phyloP scores from a whole-genome alignment of 2,113 vertebrate species.

The Amia ocellicauda region DNA sequence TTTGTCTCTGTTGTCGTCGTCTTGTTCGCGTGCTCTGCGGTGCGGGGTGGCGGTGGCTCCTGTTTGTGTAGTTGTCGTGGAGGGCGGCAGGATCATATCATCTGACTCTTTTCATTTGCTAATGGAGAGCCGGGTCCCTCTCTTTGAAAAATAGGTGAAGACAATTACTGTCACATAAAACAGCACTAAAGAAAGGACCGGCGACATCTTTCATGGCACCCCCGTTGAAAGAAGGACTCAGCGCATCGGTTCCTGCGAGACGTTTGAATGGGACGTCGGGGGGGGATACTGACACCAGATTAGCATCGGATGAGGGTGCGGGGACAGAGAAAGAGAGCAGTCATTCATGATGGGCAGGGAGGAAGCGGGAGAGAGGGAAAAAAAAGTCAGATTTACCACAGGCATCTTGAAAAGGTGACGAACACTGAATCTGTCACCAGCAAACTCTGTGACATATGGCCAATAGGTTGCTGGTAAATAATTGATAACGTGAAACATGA shows the following conservation, averaged over 20 bases:
- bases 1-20: background rate
- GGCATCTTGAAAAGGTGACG: constrained; percentile 67
- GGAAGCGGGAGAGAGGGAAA: background rate
- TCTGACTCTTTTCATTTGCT: constrained; percentile 22
- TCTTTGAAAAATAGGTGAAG: constrained; percentile 20
- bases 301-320: constrained; percentile 33
- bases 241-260: constrained; percentile 38
- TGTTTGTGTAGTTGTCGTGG: constrained; percentile 1
- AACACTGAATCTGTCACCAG: constrained; percentile 64
- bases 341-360: constrained; percentile 36
- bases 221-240: constrained; percentile 32
- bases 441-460: constrained; percentile 68
- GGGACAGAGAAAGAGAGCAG: constrained; percentile 42
- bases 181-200: constrained; percentile 24
- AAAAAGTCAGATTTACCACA: constrained; percentile 53
- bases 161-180: constrained; percentile 22
- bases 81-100: constrained; percentile 10
- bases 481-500: constrained; percentile 77
- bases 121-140: constrained; percentile 11
- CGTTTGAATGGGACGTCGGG: constrained; percentile 32
- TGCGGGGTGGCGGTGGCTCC: background rate
- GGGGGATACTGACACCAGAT: constrained; percentile 46
- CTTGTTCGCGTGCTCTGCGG: no score
- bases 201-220: constrained; percentile 19
- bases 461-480: constrained; percentile 75